A percentile compares a stretch with the other conserved stretches of the same genome.
These are phyloP conservation scores for Chrosomus eos DNA, from an alignment of 2,797 vertebrate species.

Conservation along the genomic window DNA sequence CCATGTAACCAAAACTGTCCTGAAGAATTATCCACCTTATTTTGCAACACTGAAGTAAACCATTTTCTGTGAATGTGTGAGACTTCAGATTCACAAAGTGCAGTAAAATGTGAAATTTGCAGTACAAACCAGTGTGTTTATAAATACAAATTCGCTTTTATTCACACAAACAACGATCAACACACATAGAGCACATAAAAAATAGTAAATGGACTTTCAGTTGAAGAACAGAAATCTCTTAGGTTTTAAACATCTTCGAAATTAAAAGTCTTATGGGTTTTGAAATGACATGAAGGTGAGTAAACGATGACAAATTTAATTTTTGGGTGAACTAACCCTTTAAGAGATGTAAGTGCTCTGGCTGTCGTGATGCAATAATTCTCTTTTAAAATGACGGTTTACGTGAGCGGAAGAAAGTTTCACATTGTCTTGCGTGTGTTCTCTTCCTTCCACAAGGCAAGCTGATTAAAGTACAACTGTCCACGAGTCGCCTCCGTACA, in stretches of 20 bases:
- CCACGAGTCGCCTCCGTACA: constrained; percentile 92
- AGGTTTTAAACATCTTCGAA: background rate
- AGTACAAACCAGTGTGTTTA: background rate
- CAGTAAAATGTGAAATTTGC: background rate
- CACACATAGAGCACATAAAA: background rate
- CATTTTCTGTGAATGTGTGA: background rate
- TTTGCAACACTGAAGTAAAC: background rate
- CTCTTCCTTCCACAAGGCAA: constrained; percentile 88
- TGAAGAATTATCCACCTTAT: background rate
- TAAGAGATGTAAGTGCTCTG: constrained; percentile 29
- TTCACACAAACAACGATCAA: background rate
- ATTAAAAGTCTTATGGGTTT: background rate
- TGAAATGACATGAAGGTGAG: background rate
- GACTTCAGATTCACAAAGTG: background rate
- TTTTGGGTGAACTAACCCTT: constrained; percentile 10
- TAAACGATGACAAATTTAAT: background rate
- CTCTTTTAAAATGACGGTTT: constrained; percentile 59
- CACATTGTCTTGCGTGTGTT: constrained; percentile 76
- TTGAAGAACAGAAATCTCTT: background rate
- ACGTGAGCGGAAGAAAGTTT: constrained; percentile 60
- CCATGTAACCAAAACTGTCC: background rate
- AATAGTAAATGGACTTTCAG: background rate
- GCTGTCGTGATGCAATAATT: constrained; percentile 60
- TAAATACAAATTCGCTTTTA: background rate
- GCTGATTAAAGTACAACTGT: constrained; percentile 92